Evolutionary conservation across 2,888 invertebrate species (phyloP).

Genomic region (Loripinus fragilis): DNA sequence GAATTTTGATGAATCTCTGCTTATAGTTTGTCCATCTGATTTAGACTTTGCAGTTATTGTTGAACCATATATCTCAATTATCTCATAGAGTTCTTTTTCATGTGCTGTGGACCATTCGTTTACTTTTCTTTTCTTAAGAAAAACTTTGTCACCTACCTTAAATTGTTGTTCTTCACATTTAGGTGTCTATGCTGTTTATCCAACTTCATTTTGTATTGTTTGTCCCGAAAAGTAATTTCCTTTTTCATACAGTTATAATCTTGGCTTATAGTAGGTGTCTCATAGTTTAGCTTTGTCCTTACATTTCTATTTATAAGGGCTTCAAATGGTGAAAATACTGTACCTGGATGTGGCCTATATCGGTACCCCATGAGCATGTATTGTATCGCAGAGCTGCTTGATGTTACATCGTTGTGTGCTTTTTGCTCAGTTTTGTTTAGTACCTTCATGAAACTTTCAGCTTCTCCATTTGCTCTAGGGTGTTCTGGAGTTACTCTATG

Average conservation of each 20-base stretch:
- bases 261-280: not conserved
- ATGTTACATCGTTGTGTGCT: too few species aligned
- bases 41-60: conserved; percentile 28
- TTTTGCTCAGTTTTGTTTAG: too few species aligned
- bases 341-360: too few species aligned
- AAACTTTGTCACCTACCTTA: conserved; percentile 37
- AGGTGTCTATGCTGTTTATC: not conserved
- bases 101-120: conserved; percentile 40
- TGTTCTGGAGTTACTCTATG: too few species aligned
- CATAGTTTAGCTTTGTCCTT: conserved; percentile 32
- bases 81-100: conserved; percentile 40
- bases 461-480: too few species aligned
- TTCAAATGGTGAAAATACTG: too few species aligned
- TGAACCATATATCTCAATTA: conserved; percentile 32
- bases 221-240: conserved; percentile 10
- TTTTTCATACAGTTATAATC: conserved; percentile 12
- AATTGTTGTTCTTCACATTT: conserved; percentile 20
- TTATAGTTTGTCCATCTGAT: conserved; percentile 20
- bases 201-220: conserved; percentile 13
- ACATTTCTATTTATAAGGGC: too few species aligned
- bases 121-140: conserved; percentile 27
- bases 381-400: too few species aligned
- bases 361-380: too few species aligned
- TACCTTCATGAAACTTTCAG: too few species aligned
- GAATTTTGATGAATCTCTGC: conserved; percentile 14